Base-by-base conservation (phyloP, 2,113 vertebrate species). In the Meriones unguiculatus region DNA sequence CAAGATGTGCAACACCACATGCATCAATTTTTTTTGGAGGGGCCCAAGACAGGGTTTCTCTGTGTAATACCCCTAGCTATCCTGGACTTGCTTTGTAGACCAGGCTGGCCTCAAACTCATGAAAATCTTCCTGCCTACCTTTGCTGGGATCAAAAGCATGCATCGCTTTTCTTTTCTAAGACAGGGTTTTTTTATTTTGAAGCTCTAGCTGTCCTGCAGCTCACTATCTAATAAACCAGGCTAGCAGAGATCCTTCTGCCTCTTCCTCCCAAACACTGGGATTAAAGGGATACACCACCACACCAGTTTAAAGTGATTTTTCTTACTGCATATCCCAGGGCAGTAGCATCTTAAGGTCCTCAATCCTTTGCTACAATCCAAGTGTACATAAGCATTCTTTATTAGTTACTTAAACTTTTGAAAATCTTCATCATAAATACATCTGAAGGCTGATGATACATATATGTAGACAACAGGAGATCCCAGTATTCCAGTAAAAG, bases 371-470 rank as follows among this genome's bases (percentile, higher is more conserved):
- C 72, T 57, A 90, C 1, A 20, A 90, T 75, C 50, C 70, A 95
- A 97, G 46, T 7, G 59, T 96, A 92, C 7, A 54, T 41, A 46
- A 52, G 25, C 24, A 92, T 82, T 91, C 90, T 65, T 78, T 84
- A 28, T 67, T 67, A 64, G 62, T 64, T 65, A 22, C 25, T 65
- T 25, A 25, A 57, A 65, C 64, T 22, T 65, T 65, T 65, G 22
- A 38, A 89, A 94, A 91, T 95, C 75, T 75, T 87, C 52, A 90
- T 67, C n/a, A 73, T 88, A 94, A 96, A 59, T 59, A 94, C 72
- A 64, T 94, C 10, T 78, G 84, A 78, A 87, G 46, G 38, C 57
- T 92, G 24, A 84, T 59, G n/a, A 50, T 72, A 72, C n/a, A 95
- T 5, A 22, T 14, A 92, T 80, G 24, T 35, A 90, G 90, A 35